These are phyloP conservation scores for Drosophila tripunctata DNA, from an alignment of 2,888 invertebrate species.

Conservation along the genomic window DNA sequence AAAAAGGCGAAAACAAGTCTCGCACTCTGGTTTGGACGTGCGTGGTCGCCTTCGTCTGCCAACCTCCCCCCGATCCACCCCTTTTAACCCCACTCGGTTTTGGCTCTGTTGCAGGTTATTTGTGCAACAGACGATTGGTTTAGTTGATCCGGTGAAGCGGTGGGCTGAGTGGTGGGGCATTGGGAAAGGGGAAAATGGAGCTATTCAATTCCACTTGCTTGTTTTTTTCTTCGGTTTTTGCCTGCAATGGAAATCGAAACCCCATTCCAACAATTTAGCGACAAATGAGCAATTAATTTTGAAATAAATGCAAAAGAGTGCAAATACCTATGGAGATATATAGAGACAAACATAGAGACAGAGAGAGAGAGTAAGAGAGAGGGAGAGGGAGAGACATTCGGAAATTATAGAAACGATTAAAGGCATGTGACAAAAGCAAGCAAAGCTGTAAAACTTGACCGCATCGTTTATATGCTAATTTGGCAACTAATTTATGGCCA, in stretches of 20 bases:
- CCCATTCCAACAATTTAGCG: slow-evolving; percentile 82
- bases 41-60: slow-evolving; percentile 38
- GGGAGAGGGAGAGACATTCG: slow-evolving; percentile 16
- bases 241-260: slow-evolving; percentile 76
- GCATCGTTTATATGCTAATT: slow-evolving; percentile 76
- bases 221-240: slow-evolving; percentile 2
- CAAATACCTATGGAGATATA: slow-evolving; percentile 3
- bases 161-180: background rate
- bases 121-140: slow-evolving; percentile 58
- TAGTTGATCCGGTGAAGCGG: slow-evolving; percentile 23
- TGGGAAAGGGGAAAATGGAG: background rate
- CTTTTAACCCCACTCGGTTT: background rate
- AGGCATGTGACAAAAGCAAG: slow-evolving; percentile 58
- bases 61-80: background rate
- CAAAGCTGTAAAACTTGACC: slow-evolving; percentile 61
- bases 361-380: slow-evolving; percentile 7
- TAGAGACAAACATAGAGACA: slow-evolving; percentile 1
- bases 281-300: slow-evolving; percentile 84
- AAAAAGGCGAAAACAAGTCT: slow-evolving; percentile 77
- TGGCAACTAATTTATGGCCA: slow-evolving; percentile 68
- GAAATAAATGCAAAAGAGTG: slow-evolving; percentile 77
- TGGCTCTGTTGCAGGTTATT: slow-evolving; percentile 62
- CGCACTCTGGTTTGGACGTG: slow-evolving; percentile 74
- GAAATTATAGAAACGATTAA: slow-evolving; percentile 41
- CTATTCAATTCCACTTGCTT: slow-evolving; percentile 64